Conservation (phyloP, 2,113 vertebrate genomes). For the Chlorocebus sabaeus region DNA sequence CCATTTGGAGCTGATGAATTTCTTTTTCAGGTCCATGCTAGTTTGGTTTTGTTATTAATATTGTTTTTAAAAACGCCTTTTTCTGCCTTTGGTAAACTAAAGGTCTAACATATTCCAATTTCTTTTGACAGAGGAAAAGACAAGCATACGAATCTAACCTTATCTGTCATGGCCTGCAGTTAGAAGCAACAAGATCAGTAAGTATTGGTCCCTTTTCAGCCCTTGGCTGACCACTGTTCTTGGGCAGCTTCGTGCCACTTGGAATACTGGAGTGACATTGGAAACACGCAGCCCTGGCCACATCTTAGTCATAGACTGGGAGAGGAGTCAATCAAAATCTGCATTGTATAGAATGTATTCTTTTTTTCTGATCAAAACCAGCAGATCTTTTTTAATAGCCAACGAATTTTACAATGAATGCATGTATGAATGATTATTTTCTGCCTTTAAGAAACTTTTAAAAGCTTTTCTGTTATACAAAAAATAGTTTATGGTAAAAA, state of each 20-base stretch:
- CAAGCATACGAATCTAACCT: constrained; percentile 91
- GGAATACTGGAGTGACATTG: neutral
- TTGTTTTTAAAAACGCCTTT: neutral
- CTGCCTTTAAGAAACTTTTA: constrained; percentile 9
- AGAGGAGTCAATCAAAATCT: neutral
- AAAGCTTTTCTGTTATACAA: neutral
- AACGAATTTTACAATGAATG: neutral
- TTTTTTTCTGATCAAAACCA: neutral
- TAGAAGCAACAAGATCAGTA: constrained; percentile 92
- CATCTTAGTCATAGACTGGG: accelerated
- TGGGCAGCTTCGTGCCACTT: neutral
- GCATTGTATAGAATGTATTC: neutral
- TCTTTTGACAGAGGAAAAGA: constrained; percentile 87
- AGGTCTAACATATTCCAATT: constrained; percentile 40
- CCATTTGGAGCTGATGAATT: neutral
- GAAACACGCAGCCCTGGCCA: neutral
- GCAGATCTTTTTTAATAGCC: neutral
- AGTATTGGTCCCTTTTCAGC: constrained; percentile 60
- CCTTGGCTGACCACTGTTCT: neutral
- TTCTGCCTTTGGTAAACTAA: neutral
- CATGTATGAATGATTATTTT: neutral
- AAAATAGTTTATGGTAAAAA: neutral
- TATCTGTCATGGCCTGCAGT: constrained; percentile 90
- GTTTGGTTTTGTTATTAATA: neutral
- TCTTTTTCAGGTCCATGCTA: neutral